A percentile compares a stretch with the other conserved stretches of the same genome.
These are phyloP conservation scores for Enteromius paludinosus DNA, from an alignment of 2,797 vertebrate species.

Conservation along the genomic window DNA sequence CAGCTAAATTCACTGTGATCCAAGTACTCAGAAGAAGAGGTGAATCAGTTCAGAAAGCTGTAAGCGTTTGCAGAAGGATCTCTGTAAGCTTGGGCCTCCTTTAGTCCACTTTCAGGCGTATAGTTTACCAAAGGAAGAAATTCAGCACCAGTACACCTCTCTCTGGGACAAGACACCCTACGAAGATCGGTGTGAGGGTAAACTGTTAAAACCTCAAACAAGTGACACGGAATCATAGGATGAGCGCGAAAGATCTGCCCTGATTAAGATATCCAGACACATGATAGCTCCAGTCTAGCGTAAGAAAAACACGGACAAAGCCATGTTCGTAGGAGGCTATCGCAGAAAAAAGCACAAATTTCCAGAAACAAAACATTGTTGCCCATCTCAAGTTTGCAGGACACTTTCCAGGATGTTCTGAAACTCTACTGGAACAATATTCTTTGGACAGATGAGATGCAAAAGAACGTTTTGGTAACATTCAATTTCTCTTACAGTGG, in stretches of 20 bases:
- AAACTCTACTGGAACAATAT: neutral
- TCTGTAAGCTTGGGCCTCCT: constrained; percentile 4
- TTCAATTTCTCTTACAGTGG: neutral
- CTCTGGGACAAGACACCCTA: constrained; percentile 11
- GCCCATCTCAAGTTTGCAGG: constrained; percentile 18
- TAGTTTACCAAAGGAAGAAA: constrained; percentile 23
- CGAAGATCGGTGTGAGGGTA: constrained; percentile 7
- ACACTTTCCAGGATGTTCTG: neutral
- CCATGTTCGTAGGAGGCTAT: constrained; percentile 8
- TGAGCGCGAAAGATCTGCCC: neutral
- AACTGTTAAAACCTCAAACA: constrained; percentile 36
- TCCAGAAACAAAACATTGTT: constrained; percentile 2
- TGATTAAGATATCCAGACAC: constrained; percentile 12
- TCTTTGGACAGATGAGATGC: neutral
- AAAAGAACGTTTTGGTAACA: neutral
- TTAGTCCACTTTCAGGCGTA: constrained; percentile 10
- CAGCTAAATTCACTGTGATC: constrained; percentile 1
- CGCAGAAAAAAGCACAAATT: constrained; percentile 14
- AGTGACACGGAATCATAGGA: constrained; percentile 2
- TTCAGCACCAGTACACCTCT: constrained; percentile 29
- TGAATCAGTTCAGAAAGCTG: constrained; percentile 29
- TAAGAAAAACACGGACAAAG: constrained; percentile 8
- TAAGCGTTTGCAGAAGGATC: constrained; percentile 4
- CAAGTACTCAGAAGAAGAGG: constrained; percentile 1
- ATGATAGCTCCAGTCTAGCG: constrained; percentile 7